Conservation (phyloP, 2,113 vertebrate species). For the Macaca fascicularis region DNA sequence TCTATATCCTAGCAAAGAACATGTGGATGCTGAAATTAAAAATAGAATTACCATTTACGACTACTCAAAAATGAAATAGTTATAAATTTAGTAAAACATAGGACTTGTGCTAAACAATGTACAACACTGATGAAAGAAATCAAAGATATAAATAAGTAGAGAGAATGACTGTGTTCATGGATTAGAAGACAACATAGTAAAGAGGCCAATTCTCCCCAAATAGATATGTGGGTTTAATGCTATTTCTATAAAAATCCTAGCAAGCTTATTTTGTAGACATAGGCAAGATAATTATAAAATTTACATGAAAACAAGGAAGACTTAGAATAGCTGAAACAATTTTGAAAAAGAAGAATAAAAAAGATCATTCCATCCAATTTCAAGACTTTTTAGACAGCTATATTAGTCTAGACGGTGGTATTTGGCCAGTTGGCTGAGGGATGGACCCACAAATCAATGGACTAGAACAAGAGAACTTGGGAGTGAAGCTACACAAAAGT, state of each 20-base stretch:
- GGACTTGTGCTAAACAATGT: fast-evolving
- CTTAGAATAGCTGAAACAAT: background rate
- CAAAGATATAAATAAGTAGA: fast-evolving
- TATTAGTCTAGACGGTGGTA: fast-evolving
- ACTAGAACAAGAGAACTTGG: background rate
- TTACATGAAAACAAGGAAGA: background rate
- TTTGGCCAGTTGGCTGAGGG: fast-evolving
- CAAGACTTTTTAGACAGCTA: fast-evolving
- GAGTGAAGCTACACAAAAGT: fast-evolving
- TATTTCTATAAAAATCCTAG: background rate
- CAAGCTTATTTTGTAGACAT: background rate
- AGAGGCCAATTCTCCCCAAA: fast-evolving
- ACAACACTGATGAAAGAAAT: fast-evolving
- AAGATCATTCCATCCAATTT: fast-evolving
- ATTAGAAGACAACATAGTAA: fast-evolving
- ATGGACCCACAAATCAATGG: fast-evolving
- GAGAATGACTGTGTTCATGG: fast-evolving
- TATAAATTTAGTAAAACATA: fast-evolving
- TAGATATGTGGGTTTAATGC: fast-evolving
- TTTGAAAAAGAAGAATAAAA: background rate
- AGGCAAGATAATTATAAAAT: background rate
- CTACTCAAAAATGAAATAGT: background rate
- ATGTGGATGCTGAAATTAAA: fast-evolving
- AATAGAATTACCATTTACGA: fast-evolving
- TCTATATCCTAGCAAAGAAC: background rate